Conservation (phyloP, 2,797 vertebrate genomes). For the Chaunax sp. region DNA sequence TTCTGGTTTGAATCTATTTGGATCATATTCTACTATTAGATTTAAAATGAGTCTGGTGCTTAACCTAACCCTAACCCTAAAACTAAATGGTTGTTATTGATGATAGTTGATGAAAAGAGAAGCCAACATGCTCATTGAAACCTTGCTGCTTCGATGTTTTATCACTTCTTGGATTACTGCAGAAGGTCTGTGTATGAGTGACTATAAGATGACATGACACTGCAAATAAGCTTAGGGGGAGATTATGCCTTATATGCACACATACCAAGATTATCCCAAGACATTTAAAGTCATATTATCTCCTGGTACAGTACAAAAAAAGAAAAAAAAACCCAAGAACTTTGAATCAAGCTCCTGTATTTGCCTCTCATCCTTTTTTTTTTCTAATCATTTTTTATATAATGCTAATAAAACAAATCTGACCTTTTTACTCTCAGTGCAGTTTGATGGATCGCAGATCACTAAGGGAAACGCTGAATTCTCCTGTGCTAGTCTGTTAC, state of each 20-base stretch:
- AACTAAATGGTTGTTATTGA: constrained; percentile 1
- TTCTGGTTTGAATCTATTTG: constrained; percentile 3
- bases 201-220: constrained; percentile 47
- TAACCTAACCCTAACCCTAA: too few relatives aligned
- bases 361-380: background rate
- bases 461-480: background rate
- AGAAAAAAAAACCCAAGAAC: constrained; percentile 13
- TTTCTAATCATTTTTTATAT: background rate
- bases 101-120: background rate
- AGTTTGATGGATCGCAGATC: background rate
- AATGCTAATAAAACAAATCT: background rate
- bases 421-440: background rate
- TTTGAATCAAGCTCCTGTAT: constrained; percentile 2
- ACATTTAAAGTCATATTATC: constrained; percentile 44
- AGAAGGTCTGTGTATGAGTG: constrained; percentile 27
- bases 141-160: background rate
- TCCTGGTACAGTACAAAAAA: background rate
- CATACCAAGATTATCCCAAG: constrained; percentile 55
- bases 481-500: background rate
- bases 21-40: too few relatives aligned
- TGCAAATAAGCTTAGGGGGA: constrained; percentile 51
- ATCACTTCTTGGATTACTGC: constrained; percentile 42
- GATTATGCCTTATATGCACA: constrained; percentile 55
- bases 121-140: constrained; percentile 1
- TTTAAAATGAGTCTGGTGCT: background rate